phyloP scores from a whole-genome alignment of 2,113 vertebrate genomes.

The Tragelaphus strepsiceros region DNA sequence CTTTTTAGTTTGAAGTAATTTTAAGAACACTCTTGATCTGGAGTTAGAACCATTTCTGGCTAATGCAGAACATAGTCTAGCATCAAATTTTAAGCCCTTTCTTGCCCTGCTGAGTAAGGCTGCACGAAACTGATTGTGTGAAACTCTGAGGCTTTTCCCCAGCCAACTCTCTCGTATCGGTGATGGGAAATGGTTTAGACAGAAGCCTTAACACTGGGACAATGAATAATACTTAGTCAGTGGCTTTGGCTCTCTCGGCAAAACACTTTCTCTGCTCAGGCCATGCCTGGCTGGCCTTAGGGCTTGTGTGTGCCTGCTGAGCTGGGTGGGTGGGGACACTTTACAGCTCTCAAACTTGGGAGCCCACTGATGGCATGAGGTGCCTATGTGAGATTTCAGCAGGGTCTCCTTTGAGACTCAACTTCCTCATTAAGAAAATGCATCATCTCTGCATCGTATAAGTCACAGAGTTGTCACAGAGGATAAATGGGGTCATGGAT shows the following conservation, averaged over 20 bases:
- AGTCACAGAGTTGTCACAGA: background rate
- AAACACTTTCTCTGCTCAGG: background rate
- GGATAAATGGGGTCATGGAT: background rate
- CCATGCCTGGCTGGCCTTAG: background rate
- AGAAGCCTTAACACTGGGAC: background rate
- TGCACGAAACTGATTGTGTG: rapidly evolving
- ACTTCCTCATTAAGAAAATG: background rate
- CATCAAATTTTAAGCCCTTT: background rate
- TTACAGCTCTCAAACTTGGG: background rate
- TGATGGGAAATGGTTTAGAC: background rate
- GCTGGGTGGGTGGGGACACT: too few species aligned
- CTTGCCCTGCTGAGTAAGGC: background rate
- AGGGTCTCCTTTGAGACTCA: background rate
- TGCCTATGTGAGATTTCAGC: background rate
- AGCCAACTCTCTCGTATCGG: background rate
- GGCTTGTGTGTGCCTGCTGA: background rate
- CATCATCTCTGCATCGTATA: background rate
- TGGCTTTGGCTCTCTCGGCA: background rate
- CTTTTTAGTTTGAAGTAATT: background rate
- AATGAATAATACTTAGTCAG: background rate
- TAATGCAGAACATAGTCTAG: background rate
- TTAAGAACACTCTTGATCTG: background rate
- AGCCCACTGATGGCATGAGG: too few species aligned
- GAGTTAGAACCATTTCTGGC: background rate
- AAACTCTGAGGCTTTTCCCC: rapidly evolving